A percentile compares a stretch with the other conserved stretches of the same genome.
These are phyloP conservation scores for Alosa alosa DNA, from an alignment of 2,113 vertebrate genomes.

Conservation along the genomic window DNA sequence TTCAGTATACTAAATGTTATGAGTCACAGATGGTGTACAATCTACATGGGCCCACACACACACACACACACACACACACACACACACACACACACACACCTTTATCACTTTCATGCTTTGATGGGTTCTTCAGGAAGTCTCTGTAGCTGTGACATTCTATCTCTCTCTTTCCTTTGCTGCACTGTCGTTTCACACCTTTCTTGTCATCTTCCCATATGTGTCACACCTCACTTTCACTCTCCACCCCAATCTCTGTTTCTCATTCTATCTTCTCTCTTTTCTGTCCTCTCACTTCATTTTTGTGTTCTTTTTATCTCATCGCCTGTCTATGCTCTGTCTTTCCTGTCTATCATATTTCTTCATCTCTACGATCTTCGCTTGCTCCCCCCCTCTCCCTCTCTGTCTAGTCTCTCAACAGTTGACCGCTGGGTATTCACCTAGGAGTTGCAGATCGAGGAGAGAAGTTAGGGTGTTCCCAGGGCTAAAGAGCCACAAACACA, in stretches of 20 bases:
- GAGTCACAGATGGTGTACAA: neutral
- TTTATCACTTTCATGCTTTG: neutral
- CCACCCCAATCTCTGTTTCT: neutral
- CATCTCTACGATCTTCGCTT: no score
- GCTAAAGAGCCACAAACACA: neutral
- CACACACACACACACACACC: neutral
- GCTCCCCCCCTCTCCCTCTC: neutral
- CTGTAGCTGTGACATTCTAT: neutral
- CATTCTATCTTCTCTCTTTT: neutral
- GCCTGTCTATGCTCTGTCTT: neutral
- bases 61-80: neutral
- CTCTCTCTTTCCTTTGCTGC: neutral
- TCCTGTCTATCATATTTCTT: neutral
- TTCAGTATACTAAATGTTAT: no score
- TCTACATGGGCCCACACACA: neutral
- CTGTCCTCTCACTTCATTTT: neutral
- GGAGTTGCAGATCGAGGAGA: neutral
- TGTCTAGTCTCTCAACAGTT: neutral
- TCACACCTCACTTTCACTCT: neutral
- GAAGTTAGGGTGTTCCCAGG: constrained; percentile 6
- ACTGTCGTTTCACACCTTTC: neutral
- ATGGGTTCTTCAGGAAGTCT: no score
- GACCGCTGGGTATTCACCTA: neutral
- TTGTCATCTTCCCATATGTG: neutral
- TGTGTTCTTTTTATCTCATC: neutral